Evolutionary conservation across 2,113 vertebrate species (phyloP).

Genomic region (Xenus cinereus): DNA sequence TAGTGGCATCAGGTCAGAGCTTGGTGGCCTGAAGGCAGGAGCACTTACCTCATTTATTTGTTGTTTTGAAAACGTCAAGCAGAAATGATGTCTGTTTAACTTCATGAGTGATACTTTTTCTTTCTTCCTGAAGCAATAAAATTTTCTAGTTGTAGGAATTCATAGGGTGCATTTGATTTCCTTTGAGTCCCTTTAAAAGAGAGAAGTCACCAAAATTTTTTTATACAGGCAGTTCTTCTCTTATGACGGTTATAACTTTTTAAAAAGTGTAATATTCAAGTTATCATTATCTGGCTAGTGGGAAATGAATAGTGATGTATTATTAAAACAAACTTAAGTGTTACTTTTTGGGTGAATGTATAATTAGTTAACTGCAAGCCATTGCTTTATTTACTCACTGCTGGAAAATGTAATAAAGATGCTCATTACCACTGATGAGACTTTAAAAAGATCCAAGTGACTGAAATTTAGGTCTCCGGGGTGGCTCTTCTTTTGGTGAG

Average conservation of each 20-base stretch:
- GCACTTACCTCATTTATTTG: background rate
- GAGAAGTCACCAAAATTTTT: background rate
- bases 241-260: background rate
- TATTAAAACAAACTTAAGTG: background rate
- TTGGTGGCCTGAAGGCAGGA: background rate
- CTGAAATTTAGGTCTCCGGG: background rate
- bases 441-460: background rate
- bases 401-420: conserved; percentile 1
- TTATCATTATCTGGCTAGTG: background rate
- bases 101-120: background rate
- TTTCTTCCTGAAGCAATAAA: background rate
- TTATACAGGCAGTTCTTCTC: background rate
- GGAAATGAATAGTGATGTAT: background rate
- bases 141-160: background rate
- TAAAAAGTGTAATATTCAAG: background rate
- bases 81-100: background rate
- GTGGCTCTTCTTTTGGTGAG: background rate
- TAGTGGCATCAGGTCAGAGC: background rate
- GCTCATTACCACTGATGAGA: background rate
- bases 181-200: background rate
- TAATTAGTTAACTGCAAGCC: background rate
- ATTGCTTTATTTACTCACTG: background rate
- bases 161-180: background rate
- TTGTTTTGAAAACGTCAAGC: background rate
- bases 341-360: background rate